These are phyloP conservation scores for Archips crataeganus DNA, from an alignment of 2,888 invertebrate species.

Conservation along the genomic window DNA sequence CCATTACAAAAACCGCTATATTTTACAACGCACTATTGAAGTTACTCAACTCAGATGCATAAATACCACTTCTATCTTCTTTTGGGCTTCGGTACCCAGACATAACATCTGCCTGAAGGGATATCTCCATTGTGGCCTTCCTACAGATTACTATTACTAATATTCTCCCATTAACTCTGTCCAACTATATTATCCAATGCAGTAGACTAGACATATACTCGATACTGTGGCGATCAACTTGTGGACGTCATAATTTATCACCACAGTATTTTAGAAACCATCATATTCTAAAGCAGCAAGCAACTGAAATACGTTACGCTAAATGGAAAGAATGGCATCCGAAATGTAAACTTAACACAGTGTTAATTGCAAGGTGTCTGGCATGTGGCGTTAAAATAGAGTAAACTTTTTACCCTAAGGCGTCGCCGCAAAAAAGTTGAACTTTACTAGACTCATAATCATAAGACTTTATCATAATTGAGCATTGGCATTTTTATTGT, in stretches of 20 bases:
- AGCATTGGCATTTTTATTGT: conserved; percentile 16
- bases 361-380: conserved; percentile 19
- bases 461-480: not conserved
- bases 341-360: conserved; percentile 8
- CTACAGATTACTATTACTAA: no score
- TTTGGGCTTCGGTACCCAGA: no score
- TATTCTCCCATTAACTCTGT: no score
- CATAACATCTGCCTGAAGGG: no score
- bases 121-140: no score
- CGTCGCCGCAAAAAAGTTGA: conserved; percentile 1
- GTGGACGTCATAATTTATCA: not conserved
- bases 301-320: not conserved
- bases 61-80: no score
- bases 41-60: no score
- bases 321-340: not conserved
- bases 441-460: not conserved
- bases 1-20: no score
- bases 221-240: not conserved
- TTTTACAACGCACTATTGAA: no score
- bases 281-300: not conserved
- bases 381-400: conserved; percentile 3
- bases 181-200: no score
- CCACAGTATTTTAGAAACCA: no score
- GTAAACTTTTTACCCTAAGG: conserved; percentile 7
- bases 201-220: no score